Evolutionary conservation across 2,113 vertebrate species (phyloP), one percentile per base, ranked within the genome.

Genomic region (Elephas maximus): DNA sequence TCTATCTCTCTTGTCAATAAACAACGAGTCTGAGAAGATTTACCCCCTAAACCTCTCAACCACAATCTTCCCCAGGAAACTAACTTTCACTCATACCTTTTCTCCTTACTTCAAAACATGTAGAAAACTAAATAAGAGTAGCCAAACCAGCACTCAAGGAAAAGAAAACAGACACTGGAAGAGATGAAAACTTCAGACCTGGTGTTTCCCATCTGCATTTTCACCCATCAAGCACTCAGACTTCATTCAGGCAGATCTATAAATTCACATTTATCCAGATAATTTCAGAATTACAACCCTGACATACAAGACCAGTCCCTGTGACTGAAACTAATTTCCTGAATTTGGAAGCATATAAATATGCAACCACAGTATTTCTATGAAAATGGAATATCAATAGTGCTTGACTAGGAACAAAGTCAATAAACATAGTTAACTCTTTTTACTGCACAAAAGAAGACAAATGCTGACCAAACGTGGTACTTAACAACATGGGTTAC

Each of bases 31-130:
- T 51, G 67, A 88, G 93, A 92, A 94, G 78, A 94, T 44, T 44
- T 65, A n/a, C 21, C 37, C 33, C 48, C 30, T 5, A 5, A 6
- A 65, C 28, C 21, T 48, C 60, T 60, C 57, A 62, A 37, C 41
- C 1, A 0, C 24, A 7, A 17, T 92, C 57, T 65, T 94, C 41
- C 79, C 81, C 65, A 84, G 84, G 95, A 90, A 86, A 76, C 24
- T 3, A 24, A 44, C 18, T 91, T n/a, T 60, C 17, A 37, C 73
- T 71, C 26, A 18, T 33, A 51, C n/a, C 33, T 93, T 85, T 92
- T 73, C 65, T 77, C 53, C n/a, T 92, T 74, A 67, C 90, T 93
- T 93, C 71, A 95, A 69, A 93, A 81, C 67, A 89, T 28, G 1
- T 23, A 79, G 69, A 76, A 60, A 80, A 73, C 15, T 5, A 60